A percentile compares a stretch with the other conserved stretches of the same genome.
Conservation (phyloP, 30 jellyfish, hydroid and myxozoan species). For the Hydra vulgaris region DNA sequence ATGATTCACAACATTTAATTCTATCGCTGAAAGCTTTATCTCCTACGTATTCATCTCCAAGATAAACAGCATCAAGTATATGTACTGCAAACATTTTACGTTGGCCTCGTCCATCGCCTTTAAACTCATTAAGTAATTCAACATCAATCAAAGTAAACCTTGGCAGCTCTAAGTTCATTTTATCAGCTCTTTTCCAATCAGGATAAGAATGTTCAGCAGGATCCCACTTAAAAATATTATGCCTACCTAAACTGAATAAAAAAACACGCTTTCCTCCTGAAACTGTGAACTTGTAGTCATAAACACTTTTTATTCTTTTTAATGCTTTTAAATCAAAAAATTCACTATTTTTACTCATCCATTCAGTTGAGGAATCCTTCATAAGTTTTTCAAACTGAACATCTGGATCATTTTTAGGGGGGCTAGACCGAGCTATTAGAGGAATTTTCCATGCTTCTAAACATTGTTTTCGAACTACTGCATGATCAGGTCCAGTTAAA, state of each 20-base stretch:
- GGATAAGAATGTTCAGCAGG: slow-evolving; percentile 46
- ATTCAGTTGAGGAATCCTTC: slow-evolving; percentile 31
- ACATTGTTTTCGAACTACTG: slow-evolving; percentile 61
- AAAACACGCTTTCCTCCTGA: slow-evolving; percentile 67
- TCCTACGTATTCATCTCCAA: slow-evolving; percentile 74
- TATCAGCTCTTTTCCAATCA: slow-evolving; percentile 50
- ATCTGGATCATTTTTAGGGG: slow-evolving; percentile 70
- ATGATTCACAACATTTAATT: slow-evolving; percentile 26
- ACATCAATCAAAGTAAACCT: slow-evolving; percentile 77
- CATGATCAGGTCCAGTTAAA: slow-evolving; percentile 75
- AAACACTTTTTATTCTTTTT: slow-evolving; percentile 38
- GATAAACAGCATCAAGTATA: slow-evolving; percentile 55
- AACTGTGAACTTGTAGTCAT: slow-evolving; percentile 55
- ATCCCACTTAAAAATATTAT: slow-evolving; percentile 60
- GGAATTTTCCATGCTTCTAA: slow-evolving; percentile 85
- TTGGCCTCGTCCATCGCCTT: slow-evolving; percentile 94
- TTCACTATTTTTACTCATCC: slow-evolving; percentile 26
- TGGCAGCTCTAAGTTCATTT: slow-evolving; percentile 62
- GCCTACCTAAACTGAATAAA: slow-evolving; percentile 78
- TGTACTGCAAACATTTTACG: slow-evolving; percentile 65
- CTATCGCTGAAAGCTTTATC: slow-evolving; percentile 69
- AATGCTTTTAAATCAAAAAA: slow-evolving; percentile 17
- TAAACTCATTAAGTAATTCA: slow-evolving; percentile 60
- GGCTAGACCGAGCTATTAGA: slow-evolving; percentile 64
- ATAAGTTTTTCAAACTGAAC: slow-evolving; percentile 31